Evolutionary conservation across 2,797 vertebrate genomes (phyloP).

Genomic region (Neostethus bicornis): DNA sequence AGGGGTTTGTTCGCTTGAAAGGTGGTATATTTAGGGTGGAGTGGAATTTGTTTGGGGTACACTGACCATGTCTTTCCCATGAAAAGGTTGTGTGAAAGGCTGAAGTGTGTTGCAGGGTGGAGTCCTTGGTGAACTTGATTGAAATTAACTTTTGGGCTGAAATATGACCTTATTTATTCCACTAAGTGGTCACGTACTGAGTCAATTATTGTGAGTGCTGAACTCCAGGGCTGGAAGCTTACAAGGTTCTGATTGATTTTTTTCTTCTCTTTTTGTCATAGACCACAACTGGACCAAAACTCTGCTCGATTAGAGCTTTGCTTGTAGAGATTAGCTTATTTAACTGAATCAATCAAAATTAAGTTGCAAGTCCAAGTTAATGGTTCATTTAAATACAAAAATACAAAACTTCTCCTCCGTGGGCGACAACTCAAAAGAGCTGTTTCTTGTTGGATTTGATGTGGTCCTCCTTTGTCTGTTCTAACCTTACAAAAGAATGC

Average conservation of each 20-base stretch:
- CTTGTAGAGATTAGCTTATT: slow-evolving; percentile 26
- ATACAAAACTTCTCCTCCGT: slow-evolving; percentile 35
- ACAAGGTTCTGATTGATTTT: slow-evolving; percentile 40
- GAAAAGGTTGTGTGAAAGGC: slow-evolving; percentile 56
- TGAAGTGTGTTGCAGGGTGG: slow-evolving; percentile 62
- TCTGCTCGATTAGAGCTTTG: background rate
- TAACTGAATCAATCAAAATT: slow-evolving; percentile 43
- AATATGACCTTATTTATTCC: slow-evolving; percentile 40
- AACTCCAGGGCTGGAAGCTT: slow-evolving; percentile 15
- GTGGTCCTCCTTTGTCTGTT: slow-evolving; percentile 73
- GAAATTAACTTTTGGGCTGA: slow-evolving; percentile 44
- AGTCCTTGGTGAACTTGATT: slow-evolving; percentile 59
- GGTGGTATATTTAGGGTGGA: slow-evolving; percentile 58
- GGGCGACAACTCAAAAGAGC: slow-evolving; percentile 61
- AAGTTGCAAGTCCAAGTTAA: slow-evolving; percentile 54
- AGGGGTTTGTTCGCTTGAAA: slow-evolving; percentile 63
- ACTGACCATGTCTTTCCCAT: slow-evolving; percentile 42
- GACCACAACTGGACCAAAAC: slow-evolving; percentile 14
- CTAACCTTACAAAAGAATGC: slow-evolving; percentile 81
- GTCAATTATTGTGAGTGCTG: slow-evolving; percentile 30
- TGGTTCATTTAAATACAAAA: slow-evolving; percentile 55
- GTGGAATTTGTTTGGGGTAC: slow-evolving; percentile 35
- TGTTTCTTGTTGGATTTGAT: slow-evolving; percentile 72
- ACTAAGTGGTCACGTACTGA: slow-evolving; percentile 25
- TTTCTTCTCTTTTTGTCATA: background rate